These are phyloP conservation scores for Operophtera brumata DNA, from an alignment of 2,888 invertebrate genomes.

Conservation along the genomic window DNA sequence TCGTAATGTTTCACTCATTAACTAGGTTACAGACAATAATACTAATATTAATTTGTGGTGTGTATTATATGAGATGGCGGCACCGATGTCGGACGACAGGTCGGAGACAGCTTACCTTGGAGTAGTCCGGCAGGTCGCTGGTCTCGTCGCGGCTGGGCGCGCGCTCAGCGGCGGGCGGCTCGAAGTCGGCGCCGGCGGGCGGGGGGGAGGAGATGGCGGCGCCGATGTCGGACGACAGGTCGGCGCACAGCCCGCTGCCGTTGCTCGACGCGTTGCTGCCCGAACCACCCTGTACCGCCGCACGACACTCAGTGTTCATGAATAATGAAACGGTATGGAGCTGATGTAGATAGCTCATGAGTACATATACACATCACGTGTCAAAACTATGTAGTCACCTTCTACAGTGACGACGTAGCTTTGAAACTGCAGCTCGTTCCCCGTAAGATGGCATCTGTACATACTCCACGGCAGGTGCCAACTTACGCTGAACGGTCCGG, in stretches of 20 bases:
- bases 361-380: no score
- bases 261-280: slow-evolving; percentile 43
- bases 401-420: no score
- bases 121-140: slow-evolving; percentile 57
- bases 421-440: no score
- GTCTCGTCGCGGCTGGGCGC: slow-evolving; percentile 52
- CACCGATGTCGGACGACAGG: no score
- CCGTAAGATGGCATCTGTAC: no score
- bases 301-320: not conserved
- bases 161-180: slow-evolving; percentile 76
- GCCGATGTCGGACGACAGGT: slow-evolving; percentile 88
- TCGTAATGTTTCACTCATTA: not conserved
- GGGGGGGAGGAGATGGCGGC: slow-evolving; percentile 88
- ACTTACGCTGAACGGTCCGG: no score
- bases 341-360: not conserved
- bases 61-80: no score
- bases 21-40: no score
- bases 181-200: slow-evolving; percentile 86
- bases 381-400: no score
- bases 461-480: no score
- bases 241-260: slow-evolving; percentile 80
- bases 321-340: not conserved
- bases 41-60: no score
- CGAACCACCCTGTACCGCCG: slow-evolving; percentile 42
- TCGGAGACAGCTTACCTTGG: slow-evolving; percentile 46